Evolutionary conservation across 1,140 invertebrate genomes (phyloP).

Genomic region (Euwallacea fornicatus): DNA sequence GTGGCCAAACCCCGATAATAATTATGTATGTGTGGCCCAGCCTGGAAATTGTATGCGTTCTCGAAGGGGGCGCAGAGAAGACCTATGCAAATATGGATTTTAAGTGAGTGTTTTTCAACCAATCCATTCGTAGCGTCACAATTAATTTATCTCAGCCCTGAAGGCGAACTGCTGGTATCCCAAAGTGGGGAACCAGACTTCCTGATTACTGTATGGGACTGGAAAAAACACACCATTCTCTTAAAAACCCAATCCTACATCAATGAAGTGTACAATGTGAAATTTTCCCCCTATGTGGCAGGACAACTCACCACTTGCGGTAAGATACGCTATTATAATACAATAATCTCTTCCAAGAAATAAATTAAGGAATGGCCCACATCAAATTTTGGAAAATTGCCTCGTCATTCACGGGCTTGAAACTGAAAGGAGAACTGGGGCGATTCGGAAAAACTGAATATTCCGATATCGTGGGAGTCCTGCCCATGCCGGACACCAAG

Average conservation of each 20-base stretch:
- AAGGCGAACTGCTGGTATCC: conserved; percentile 77
- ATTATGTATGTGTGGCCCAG: conserved; percentile 82
- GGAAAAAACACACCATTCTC: conserved; percentile 72
- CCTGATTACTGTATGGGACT: conserved; percentile 85
- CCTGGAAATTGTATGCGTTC: conserved; percentile 70
- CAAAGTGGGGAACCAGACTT: conserved; percentile 84
- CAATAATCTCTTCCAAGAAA: no score
- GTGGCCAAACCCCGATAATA: conserved; percentile 77
- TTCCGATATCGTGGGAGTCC: conserved; percentile 81
- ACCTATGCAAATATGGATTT: conserved; percentile 77
- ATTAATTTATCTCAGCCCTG: conserved; percentile 60
- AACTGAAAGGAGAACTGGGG: conserved; percentile 81
- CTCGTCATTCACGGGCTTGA: conserved; percentile 85
- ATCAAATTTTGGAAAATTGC: conserved; percentile 95
- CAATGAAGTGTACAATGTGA: conserved; percentile 74
- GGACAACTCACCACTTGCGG: conserved; percentile 78
- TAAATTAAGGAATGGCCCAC: conserved; percentile 64
- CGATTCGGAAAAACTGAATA: conserved; percentile 90
- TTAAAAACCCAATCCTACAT: conserved; percentile 78
- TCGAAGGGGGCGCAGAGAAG: conserved; percentile 71
- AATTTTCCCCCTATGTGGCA: conserved; percentile 76
- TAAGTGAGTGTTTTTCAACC: conserved; percentile 59
- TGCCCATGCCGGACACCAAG: conserved; percentile 84
- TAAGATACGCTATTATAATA: conserved; percentile 35
- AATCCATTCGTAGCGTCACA: not conserved